Evolutionary conservation across 2,888 invertebrate species (phyloP).

Genomic region (Loripinus fragilis): DNA sequence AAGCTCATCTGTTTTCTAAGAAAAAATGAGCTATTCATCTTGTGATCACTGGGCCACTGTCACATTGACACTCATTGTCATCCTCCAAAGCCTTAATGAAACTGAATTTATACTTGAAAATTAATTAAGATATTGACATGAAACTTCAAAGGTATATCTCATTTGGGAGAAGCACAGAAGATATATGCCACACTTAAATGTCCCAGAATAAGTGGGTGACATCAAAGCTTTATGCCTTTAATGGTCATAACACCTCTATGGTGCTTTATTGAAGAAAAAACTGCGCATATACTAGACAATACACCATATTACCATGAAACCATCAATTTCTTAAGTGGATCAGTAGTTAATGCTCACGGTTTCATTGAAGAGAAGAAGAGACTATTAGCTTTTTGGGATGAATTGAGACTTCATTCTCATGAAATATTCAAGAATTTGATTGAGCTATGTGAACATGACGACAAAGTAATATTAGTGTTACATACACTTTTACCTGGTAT

Average conservation of each 20-base stretch:
- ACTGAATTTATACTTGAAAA: no score
- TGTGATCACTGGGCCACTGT: no score
- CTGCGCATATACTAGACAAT: neutral
- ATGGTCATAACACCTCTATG: neutral
- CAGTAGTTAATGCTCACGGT: neutral
- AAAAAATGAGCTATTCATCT: no score
- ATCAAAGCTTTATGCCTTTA: no score
- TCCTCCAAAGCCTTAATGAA: no score
- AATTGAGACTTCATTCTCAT: neutral
- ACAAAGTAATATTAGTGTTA: neutral
- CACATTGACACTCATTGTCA: no score
- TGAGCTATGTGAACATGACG: neutral
- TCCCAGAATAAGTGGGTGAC: no score
- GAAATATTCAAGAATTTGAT: neutral
- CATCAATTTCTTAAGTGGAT: neutral
- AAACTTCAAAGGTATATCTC: no score
- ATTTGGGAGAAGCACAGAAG: no score
- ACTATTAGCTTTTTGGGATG: neutral
- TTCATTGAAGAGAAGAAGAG: neutral
- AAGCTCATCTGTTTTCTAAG: no score
- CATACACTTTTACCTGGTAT: neutral
- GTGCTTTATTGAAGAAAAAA: neutral
- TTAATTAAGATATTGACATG: no score
- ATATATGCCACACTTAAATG: no score
- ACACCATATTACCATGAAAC: neutral